Base-by-base conservation (phyloP, 1,140 invertebrate genomes). In the Zaprionus africanus region DNA sequence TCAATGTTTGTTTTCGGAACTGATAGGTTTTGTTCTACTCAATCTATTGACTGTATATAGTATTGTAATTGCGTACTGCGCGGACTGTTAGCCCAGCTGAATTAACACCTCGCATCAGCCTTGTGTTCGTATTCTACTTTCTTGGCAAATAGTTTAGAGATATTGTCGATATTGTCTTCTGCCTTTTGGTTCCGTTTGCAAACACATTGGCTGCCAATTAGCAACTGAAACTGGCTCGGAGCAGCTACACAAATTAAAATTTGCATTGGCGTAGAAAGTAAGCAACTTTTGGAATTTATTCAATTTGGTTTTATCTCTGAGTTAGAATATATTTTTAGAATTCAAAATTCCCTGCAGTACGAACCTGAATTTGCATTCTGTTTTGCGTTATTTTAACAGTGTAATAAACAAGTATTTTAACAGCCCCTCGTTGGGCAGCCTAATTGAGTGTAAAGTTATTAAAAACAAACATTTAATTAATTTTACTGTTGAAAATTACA, bases 191-290 rank as follows among this genome's bases (percentile, higher is more conserved):
- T 57, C 36, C 67, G 62, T 34, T 72, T 49, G 41, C 22, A 5
- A 61, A 58, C 15, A 46, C 15, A 11, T 43, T 46, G 49, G 19
- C 69, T 62, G 62, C 19, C 75, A 67, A 26, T 64, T 57, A 38
- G 22, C 75, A 77, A 77, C 70, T 77, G 66, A 73, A 77, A 73
- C 75, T 36, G 51, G 63, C 63, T 77, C 53, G 22, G 5, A 67
- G 4, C n/a, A 62, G 31, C 61, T 12, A 57, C 22, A 26, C 69
- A 34, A 70, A 41, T 38, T 26, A 56, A 65, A 70, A 70, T 24
- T 51, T 0, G 31, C 31, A 34, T 34, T 3, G 9, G 31, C 31
- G 38, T 41, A 41, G 15, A 41, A 13, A 41, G 38, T 15, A 41
- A n/a, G 5, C 15, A 41, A 41, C 5, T 41, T 41, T 13, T 41